Percentiles rank a stretch among this genome's conserved stretches.
phyloP scores from a whole-genome alignment of 2,113 vertebrate species.

The Otolemur garnettii region DNA sequence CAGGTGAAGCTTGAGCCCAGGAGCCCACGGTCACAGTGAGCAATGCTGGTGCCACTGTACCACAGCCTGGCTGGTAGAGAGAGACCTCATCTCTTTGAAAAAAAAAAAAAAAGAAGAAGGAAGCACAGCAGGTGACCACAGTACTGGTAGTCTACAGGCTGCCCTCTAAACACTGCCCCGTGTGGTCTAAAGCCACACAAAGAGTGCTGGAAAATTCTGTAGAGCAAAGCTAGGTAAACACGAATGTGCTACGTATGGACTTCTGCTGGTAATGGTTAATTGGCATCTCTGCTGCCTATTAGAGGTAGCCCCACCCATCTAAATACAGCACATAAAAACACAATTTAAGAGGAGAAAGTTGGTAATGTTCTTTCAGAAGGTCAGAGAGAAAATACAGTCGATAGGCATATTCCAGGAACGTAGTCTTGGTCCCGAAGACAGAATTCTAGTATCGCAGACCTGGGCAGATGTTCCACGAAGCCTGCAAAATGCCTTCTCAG shows the following conservation, averaged over 20 bases:
- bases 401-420: not conserved
- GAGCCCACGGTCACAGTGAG: too few relatives aligned
- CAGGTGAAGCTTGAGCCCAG: not conserved
- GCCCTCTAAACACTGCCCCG: not conserved
- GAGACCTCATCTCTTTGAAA: too few relatives aligned
- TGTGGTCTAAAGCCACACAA: not conserved
- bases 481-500: not conserved
- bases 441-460: too few relatives aligned
- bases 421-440: not conserved
- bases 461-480: not conserved
- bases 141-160: not conserved
- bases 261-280: not conserved
- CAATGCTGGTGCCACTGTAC: too few relatives aligned
- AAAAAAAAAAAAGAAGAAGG: too few relatives aligned
- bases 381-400: not conserved
- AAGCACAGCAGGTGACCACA: rapidly evolving
- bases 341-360: not conserved
- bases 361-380: not conserved
- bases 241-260: rapidly evolving
- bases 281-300: not conserved
- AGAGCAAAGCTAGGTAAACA: rapidly evolving
- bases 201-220: rapidly evolving
- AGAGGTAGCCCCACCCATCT: not conserved
- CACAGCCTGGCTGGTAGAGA: too few relatives aligned
- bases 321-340: not conserved